A percentile compares a stretch with the other conserved stretches of the same genome.
phyloP scores from a whole-genome alignment of 2,888 invertebrate species.

The Hydrotaea cyrtoneurina region DNA sequence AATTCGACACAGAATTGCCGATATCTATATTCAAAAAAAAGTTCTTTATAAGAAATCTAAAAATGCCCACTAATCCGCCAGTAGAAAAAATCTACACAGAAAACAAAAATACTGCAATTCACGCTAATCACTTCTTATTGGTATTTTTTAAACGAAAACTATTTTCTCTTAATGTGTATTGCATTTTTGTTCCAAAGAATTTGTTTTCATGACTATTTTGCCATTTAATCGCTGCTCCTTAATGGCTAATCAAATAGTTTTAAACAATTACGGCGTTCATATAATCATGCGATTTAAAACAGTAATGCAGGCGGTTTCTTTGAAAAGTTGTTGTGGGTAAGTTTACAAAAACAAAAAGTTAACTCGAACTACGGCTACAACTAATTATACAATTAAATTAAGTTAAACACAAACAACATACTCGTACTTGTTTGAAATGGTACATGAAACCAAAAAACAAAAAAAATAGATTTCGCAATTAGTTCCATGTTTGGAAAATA shows the following conservation, averaged over 20 bases:
- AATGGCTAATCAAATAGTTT: neutral
- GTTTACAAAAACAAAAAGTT: neutral
- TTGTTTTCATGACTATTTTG: neutral
- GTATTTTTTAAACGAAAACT: neutral
- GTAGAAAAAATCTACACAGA: no score
- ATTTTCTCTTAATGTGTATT: neutral
- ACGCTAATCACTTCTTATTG: no score
- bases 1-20: no score
- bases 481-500: neutral
- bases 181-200: neutral
- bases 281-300: neutral
- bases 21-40: no score
- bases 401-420: neutral
- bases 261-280: slow-evolving; percentile 1
- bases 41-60: no score
- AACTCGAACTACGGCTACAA: neutral
- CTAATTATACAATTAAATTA: neutral
- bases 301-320: neutral
- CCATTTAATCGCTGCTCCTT: neutral
- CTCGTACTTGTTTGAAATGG: neutral
- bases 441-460: neutral
- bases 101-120: neutral
- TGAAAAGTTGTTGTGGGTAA: neutral
- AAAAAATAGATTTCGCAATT: neutral
- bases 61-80: no score